These are phyloP conservation scores for Acronicta alni DNA, from an alignment of 2,888 invertebrate genomes.

Conservation along the genomic window DNA sequence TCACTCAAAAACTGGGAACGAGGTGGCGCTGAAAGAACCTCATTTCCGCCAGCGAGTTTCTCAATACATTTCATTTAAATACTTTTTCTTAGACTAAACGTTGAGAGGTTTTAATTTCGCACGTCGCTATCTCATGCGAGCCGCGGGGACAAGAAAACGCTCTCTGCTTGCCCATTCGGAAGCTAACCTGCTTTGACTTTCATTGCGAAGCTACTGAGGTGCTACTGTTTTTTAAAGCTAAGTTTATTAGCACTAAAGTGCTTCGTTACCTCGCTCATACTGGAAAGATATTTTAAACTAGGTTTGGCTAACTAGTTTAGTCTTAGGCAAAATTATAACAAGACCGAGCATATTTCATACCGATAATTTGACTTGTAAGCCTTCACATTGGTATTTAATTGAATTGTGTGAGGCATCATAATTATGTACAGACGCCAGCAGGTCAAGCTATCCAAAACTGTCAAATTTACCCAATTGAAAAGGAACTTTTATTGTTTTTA, in stretches of 20 bases:
- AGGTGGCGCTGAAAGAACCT: slow-evolving; percentile 83
- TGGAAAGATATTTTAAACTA: background rate
- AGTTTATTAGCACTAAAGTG: slow-evolving; percentile 37
- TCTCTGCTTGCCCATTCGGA: slow-evolving; percentile 61
- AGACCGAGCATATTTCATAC: background rate
- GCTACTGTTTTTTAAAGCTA: slow-evolving; percentile 35
- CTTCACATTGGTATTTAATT: too few relatives aligned
- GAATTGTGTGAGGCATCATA: too few relatives aligned
- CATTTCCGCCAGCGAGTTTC: slow-evolving; percentile 85
- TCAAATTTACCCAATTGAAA: too few relatives aligned
- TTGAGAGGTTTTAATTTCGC: slow-evolving; percentile 82
- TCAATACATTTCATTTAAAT: slow-evolving; percentile 89
- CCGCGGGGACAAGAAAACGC: slow-evolving; percentile 76
- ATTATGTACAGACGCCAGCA: too few relatives aligned
- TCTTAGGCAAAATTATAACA: too few relatives aligned
- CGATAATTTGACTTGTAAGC: too few relatives aligned
- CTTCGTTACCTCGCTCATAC: slow-evolving; percentile 11
- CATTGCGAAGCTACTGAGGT: slow-evolving; percentile 37
- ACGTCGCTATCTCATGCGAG: slow-evolving; percentile 76
- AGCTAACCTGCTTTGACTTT: slow-evolving; percentile 52
- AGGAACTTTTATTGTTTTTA: too few relatives aligned
- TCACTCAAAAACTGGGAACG: slow-evolving; percentile 78
- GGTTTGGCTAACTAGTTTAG: background rate
- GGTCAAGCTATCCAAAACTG: too few relatives aligned
- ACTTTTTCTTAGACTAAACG: slow-evolving; percentile 78